These are phyloP conservation scores for Busseola fusca DNA, from an alignment of 2,888 invertebrate genomes.

Conservation along the genomic window DNA sequence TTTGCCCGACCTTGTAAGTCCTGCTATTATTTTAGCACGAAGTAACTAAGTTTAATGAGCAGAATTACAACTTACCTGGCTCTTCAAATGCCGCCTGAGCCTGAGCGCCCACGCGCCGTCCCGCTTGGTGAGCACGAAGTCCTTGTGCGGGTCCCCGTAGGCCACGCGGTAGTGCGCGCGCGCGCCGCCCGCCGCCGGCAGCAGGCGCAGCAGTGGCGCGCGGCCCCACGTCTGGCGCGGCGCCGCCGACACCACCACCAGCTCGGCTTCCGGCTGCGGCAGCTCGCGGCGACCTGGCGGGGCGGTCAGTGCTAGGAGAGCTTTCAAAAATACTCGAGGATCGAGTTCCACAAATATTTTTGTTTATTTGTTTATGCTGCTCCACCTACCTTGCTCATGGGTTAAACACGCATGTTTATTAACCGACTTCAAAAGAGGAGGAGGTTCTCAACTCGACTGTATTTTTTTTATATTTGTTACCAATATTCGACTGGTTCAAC, in stretches of 20 bases:
- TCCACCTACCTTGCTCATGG: no score
- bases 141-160: slow-evolving; percentile 75
- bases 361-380: no score
- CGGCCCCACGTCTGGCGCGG: slow-evolving; percentile 82
- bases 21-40: not conserved
- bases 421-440: no score
- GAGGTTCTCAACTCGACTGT: no score
- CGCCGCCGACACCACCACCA: slow-evolving; percentile 76
- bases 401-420: not conserved
- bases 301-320: not conserved
- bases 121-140: slow-evolving; percentile 79
- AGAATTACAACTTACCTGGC: slow-evolving; percentile 33
- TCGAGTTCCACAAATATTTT: not conserved
- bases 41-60: not conserved
- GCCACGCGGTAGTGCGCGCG: slow-evolving; percentile 81
- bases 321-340: not conserved
- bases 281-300: slow-evolving; percentile 79
- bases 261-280: slow-evolving; percentile 79
- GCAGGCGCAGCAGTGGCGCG: slow-evolving; percentile 78
- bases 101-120: slow-evolving; percentile 83
- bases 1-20: not conserved
- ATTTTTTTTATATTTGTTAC: no score
- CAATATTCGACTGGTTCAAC: no score
- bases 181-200: slow-evolving; percentile 79
- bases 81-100: slow-evolving; percentile 74